Conservation (phyloP, 1,140 invertebrate species). For the Andricus grossulariae region DNA sequence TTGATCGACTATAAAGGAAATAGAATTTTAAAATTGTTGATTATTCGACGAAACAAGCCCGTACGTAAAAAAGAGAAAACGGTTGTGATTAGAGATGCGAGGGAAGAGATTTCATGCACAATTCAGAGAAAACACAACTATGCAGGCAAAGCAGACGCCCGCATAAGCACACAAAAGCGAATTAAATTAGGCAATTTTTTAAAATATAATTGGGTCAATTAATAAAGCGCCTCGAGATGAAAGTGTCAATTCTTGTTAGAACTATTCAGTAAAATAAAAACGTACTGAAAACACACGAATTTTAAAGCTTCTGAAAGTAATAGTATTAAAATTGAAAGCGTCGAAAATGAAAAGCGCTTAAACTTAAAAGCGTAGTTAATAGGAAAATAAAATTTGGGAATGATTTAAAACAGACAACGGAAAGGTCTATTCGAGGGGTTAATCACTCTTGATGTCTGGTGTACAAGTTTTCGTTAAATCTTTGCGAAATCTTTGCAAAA, state of each 20-base stretch:
- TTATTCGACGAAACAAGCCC: background rate
- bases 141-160: constrained; percentile 21
- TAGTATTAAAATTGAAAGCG: background rate
- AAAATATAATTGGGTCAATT: background rate
- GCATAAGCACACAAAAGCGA: constrained; percentile 28
- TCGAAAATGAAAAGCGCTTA: background rate
- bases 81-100: constrained; percentile 30
- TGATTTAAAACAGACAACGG: no score
- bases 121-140: background rate
- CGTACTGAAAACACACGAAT: background rate
- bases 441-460: no score
- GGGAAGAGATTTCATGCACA: constrained; percentile 36
- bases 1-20: background rate
- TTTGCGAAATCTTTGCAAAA: no score
- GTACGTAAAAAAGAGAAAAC: constrained; percentile 32
- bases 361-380: background rate
- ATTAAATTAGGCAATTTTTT: constrained; percentile 5
- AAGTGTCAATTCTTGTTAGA: background rate
- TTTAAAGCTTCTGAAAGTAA: background rate
- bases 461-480: no score
- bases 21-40: background rate
- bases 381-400: background rate
- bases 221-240: background rate
- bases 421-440: no score
- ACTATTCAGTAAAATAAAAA: background rate